Conservation (phyloP, 1,140 invertebrate genomes). For the Rhizoglyphus robini region DNA sequence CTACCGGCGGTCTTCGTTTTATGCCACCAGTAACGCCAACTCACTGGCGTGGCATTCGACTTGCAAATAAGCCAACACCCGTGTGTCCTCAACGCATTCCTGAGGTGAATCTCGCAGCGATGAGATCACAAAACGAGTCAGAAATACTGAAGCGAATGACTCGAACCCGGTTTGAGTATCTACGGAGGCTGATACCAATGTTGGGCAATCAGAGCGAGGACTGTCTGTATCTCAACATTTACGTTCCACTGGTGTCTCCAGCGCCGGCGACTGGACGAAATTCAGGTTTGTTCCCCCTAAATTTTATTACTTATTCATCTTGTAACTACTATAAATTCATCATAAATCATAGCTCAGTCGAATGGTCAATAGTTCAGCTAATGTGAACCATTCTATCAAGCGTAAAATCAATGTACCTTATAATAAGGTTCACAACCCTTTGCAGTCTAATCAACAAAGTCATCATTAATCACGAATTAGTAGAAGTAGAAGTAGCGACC, state of each 20-base stretch:
- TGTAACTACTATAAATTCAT: no score
- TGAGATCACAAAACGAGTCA: slow-evolving; percentile 47
- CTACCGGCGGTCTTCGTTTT: slow-evolving; percentile 53
- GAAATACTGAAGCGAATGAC: slow-evolving; percentile 44
- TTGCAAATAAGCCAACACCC: slow-evolving; percentile 57
- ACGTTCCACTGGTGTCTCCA: slow-evolving; percentile 63
- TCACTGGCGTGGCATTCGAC: slow-evolving; percentile 75
- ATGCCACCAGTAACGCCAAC: slow-evolving; percentile 47
- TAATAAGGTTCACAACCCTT: no score
- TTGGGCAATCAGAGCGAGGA: slow-evolving; percentile 76
- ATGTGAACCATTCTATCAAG: no score
- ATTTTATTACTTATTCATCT: no score
- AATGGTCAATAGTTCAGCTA: no score
- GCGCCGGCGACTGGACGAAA: no score
- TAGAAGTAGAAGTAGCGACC: no score
- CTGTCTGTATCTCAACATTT: slow-evolving; percentile 83
- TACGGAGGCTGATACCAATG: slow-evolving; percentile 51
- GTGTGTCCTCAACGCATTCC: slow-evolving; percentile 60
- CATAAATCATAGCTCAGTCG: no score
- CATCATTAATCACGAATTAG: no score
- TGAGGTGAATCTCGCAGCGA: slow-evolving; percentile 33
- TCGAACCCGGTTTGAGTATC: slow-evolving; percentile 63
- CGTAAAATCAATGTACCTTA: no score
- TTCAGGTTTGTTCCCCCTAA: no score
- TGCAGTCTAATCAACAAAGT: no score